These are phyloP conservation scores for Brachypodius melanocephalos DNA, from an alignment of 2,113 vertebrate genomes.

Conservation along the genomic window DNA sequence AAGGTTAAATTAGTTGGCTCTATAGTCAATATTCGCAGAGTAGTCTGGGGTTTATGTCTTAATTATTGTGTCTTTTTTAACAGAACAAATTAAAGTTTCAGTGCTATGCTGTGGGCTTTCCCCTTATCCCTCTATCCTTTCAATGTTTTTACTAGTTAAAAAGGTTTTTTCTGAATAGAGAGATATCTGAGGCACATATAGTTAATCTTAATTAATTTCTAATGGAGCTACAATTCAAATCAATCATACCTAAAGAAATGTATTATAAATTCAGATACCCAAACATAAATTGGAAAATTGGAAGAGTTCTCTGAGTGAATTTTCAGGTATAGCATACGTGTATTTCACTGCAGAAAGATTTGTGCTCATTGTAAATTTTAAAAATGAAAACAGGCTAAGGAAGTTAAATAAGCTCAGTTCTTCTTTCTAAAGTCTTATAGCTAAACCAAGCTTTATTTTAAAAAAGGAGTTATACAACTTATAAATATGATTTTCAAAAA, in stretches of 20 bases:
- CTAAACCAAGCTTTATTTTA: neutral
- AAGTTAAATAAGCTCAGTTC: neutral
- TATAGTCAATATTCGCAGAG: neutral
- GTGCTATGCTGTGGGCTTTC: neutral
- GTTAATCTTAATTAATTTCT: conserved; percentile 7
- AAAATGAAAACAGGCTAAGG: neutral
- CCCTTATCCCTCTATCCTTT: neutral
- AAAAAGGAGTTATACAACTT: neutral
- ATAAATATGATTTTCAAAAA: neutral
- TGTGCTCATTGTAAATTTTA: neutral
- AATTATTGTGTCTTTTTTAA: conserved; percentile 26
- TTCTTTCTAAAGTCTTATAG: neutral
- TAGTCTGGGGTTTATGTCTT: neutral
- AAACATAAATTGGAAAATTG: conserved; percentile 21
- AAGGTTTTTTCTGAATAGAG: neutral
- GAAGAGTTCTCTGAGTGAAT: neutral
- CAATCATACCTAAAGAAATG: neutral
- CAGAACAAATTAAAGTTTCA: conserved; percentile 10
- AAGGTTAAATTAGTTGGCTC: neutral
- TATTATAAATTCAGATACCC: conserved; percentile 1
- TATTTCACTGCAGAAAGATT: neutral
- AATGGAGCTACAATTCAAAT: neutral
- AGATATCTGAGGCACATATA: neutral
- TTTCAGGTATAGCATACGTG: rapidly evolving
- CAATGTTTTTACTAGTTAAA: neutral